Percentiles rank a stretch among this genome's conserved stretches.
These are phyloP conservation scores for Tupaia chinensis DNA, from an alignment of 2,113 vertebrate species.

Conservation along the genomic window DNA sequence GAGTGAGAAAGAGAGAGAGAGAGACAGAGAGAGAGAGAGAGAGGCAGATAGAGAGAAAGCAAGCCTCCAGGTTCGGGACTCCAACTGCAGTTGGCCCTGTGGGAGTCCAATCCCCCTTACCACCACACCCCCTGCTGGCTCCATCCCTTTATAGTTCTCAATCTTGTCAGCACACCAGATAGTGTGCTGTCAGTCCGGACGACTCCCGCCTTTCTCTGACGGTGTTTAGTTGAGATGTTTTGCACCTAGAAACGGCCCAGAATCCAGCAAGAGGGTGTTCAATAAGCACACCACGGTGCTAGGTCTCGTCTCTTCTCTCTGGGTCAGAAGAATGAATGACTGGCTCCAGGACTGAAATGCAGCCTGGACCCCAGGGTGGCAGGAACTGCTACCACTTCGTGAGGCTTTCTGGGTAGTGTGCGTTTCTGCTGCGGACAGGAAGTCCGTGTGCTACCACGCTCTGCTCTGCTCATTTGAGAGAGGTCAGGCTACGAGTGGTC, in stretches of 20 bases:
- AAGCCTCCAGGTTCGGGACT: too few relatives aligned
- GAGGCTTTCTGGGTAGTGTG: neutral
- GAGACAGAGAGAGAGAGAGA: too few relatives aligned
- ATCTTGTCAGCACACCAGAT: neutral
- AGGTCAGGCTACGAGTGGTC: neutral
- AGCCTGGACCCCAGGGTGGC: neutral
- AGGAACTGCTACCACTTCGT: neutral
- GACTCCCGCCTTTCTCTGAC: neutral
- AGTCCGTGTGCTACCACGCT: neutral
- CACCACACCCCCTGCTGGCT: too few relatives aligned
- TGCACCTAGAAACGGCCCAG: neutral
- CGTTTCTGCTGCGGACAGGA: neutral
- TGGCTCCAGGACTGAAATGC: neutral
- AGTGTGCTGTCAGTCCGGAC: neutral
- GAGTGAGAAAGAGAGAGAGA: too few relatives aligned
- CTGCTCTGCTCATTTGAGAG: neutral
- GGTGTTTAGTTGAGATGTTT: neutral
- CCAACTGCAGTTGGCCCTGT: too few relatives aligned
- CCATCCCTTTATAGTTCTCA: neutral
- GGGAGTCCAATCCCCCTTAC: too few relatives aligned
- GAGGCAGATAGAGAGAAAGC: too few relatives aligned
- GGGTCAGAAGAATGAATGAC: neutral
- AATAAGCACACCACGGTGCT: neutral
- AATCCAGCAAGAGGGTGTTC: conserved; percentile 28
- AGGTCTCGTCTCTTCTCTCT: neutral